phyloP scores from a whole-genome alignment of 2,797 vertebrate species.

The Enoplosus armatus region DNA sequence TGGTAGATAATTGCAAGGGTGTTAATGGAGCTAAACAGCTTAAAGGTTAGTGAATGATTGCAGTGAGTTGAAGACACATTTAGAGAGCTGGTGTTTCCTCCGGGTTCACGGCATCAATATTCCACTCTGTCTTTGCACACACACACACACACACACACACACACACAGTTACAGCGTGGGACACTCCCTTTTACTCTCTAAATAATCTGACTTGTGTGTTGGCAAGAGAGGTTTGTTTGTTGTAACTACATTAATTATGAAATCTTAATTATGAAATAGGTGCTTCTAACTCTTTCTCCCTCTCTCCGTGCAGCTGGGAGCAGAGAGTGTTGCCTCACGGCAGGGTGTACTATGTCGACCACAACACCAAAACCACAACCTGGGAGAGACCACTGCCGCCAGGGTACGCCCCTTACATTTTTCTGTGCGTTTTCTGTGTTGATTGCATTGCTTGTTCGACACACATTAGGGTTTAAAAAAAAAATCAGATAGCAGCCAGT shows the following conservation, averaged over 20 bases:
- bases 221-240: not conserved
- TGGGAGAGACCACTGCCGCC: slow-evolving; percentile 98
- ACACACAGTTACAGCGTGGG: too few species aligned
- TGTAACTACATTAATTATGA: not conserved
- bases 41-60: not conserved
- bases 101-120: slow-evolving; percentile 5
- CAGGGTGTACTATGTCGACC: slow-evolving; percentile 97
- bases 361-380: slow-evolving; percentile 98
- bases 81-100: not conserved
- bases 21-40: not conserved
- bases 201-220: not conserved
- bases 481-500: not conserved
- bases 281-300: not conserved
- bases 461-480: too few species aligned
- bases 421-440: slow-evolving; percentile 9
- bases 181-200: not conserved
- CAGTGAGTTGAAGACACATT: slow-evolving; percentile 10
- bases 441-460: not conserved
- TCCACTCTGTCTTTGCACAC: not conserved
- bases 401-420: slow-evolving; percentile 84
- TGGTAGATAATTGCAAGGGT: not conserved
- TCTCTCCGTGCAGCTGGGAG: slow-evolving; percentile 90
- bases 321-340: slow-evolving; percentile 95
- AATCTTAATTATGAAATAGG: not conserved
- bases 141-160: too few species aligned